phyloP scores from a whole-genome alignment of 2,113 vertebrate species.

The Aix galericulata region DNA sequence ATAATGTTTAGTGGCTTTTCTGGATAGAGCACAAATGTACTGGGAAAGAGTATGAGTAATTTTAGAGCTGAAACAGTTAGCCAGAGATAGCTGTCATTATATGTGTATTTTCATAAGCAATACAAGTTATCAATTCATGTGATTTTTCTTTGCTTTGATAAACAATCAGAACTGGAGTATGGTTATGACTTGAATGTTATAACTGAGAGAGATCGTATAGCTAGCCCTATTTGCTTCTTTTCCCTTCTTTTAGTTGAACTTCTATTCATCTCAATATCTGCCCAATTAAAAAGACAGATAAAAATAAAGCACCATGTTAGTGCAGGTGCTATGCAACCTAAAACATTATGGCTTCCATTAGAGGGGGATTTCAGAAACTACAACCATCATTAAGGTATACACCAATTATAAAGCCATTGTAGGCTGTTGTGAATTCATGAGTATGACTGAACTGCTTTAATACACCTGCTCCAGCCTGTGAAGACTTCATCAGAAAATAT shows the following conservation, averaged over 20 bases:
- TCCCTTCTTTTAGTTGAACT: neutral
- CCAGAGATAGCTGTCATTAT: neutral
- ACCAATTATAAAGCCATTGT: neutral
- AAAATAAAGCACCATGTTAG: neutral
- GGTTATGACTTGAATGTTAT: neutral
- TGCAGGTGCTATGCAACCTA: neutral
- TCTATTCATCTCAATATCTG: neutral
- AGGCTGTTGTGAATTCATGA: neutral
- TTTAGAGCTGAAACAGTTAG: neutral
- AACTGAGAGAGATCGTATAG: neutral
- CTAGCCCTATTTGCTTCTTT: neutral
- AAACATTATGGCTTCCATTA: neutral
- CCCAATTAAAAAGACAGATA: neutral
- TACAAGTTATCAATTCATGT: neutral
- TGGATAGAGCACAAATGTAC: neutral
- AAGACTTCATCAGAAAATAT: neutral
- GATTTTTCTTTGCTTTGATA: neutral
- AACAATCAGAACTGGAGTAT: neutral
- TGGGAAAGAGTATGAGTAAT: neutral
- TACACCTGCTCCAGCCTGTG: neutral
- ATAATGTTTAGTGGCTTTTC: neutral
- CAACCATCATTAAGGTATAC: neutral
- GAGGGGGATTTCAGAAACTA: neutral
- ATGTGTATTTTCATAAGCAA: neutral
- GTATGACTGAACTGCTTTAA: neutral